A percentile compares a stretch with the other conserved stretches of the same genome.
phyloP scores from a whole-genome alignment of 2,113 vertebrate genomes.

The Bagarius yarrelli region DNA sequence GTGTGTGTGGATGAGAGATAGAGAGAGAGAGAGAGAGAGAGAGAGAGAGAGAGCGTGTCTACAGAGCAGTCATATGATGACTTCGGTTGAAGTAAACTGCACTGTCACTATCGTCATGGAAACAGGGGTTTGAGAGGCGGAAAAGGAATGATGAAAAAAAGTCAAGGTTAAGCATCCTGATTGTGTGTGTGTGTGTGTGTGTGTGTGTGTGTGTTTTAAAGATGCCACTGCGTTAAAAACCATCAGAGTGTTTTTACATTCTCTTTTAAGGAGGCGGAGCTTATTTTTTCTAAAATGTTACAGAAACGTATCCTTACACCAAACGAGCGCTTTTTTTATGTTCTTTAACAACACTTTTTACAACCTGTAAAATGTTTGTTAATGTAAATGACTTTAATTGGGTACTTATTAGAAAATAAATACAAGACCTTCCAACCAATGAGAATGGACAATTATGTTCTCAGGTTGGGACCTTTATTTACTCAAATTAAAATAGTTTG shows the following conservation, averaged over 20 bases:
- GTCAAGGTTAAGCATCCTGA: slow-evolving; percentile 46
- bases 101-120: slow-evolving; percentile 47
- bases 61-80: slow-evolving; percentile 22
- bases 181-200: slow-evolving; percentile 28
- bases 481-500: not conserved
- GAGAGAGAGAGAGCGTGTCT: slow-evolving; percentile 1
- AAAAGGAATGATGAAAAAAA: not conserved
- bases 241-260: not conserved
- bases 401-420: not conserved
- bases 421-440: not conserved
- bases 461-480: not conserved
- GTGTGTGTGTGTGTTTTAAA: slow-evolving; percentile 32
- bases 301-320: not conserved
- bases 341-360: not conserved
- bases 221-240: not conserved
- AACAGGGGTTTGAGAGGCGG: slow-evolving; percentile 35
- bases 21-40: not conserved
- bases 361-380: not conserved
- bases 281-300: not conserved
- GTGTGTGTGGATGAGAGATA: not conserved
- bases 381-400: no score
- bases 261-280: not conserved
- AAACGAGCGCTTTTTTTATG: not conserved
- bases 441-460: not conserved
- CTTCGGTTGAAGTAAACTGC: slow-evolving; percentile 38